Evolutionary conservation across 2,888 invertebrate species (phyloP).

Genomic region (Drosophila infuscata): DNA sequence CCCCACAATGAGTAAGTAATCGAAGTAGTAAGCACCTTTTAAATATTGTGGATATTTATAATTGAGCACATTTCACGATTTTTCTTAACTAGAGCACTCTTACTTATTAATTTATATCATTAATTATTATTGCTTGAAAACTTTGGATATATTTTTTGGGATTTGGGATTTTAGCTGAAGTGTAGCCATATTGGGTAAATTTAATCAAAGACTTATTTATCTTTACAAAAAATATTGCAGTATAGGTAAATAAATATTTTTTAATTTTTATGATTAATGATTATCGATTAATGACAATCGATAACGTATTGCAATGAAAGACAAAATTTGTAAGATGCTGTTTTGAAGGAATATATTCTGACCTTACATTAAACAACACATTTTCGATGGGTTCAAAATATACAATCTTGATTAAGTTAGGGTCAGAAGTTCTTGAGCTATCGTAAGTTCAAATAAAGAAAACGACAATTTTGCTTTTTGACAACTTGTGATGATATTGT

Average conservation of each 20-base stretch:
- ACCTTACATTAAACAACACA: neutral
- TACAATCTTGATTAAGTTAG: neutral
- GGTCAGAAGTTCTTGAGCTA: neutral
- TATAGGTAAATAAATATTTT: neutral
- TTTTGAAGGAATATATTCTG: neutral
- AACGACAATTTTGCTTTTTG: neutral
- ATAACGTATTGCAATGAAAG: neutral
- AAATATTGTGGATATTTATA: neutral
- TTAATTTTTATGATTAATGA: neutral
- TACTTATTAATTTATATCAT: neutral
- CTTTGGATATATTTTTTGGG: rapidly evolving
- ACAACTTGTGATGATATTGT: neutral
- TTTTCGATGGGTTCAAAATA: neutral
- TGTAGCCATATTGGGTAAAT: neutral
- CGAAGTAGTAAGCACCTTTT: neutral
- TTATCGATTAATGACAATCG: neutral
- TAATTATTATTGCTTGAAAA: neutral
- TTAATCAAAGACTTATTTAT: neutral
- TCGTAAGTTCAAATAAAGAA: neutral
- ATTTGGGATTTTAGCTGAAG: neutral
- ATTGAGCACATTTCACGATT: neutral
- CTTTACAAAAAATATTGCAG: neutral
- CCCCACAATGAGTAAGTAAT: conserved; percentile 94
- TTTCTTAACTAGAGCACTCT: neutral
- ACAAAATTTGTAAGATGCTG: neutral